Evolutionary conservation across 2,113 vertebrate genomes (phyloP).

Genomic region (Strix aluco): DNA sequence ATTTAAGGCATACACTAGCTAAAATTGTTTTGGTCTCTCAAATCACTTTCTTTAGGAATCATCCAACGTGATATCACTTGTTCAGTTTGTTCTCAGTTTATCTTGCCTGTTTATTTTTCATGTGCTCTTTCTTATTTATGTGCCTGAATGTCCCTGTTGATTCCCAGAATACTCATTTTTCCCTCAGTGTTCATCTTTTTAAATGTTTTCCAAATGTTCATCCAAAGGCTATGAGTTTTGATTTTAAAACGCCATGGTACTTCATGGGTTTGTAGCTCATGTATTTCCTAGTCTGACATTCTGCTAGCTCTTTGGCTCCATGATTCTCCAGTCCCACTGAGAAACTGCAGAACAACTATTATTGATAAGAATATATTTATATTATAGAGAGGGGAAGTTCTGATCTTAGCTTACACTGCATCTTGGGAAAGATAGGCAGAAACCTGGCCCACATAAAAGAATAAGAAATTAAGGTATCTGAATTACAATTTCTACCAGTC

Average conservation of each 20-base stretch:
- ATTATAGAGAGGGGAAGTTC: not conserved
- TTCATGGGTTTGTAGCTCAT: not conserved
- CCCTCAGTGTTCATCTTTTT: not conserved
- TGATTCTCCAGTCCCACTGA: not conserved
- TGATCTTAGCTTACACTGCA: not conserved
- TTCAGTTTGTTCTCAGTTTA: not conserved
- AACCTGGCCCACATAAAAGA: not conserved
- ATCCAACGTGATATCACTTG: not conserved
- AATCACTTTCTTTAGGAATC: not conserved
- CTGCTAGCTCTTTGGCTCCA: not conserved
- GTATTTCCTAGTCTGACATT: not conserved
- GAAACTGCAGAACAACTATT: not conserved
- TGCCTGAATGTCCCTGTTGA: not conserved
- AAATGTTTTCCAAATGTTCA: not conserved
- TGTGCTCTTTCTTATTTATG: not conserved
- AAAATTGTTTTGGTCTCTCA: not conserved
- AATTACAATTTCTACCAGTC: not conserved
- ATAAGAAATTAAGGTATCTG: not conserved
- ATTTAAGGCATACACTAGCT: not conserved
- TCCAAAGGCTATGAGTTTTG: not conserved
- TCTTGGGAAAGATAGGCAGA: not conserved
- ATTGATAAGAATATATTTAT: not conserved
- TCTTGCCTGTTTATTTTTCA: not conserved
- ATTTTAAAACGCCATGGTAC: not conserved
- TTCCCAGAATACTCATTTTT: not conserved